Base-by-base conservation (phyloP, 1,140 invertebrate species). In the Hormaphis cornu region DNA sequence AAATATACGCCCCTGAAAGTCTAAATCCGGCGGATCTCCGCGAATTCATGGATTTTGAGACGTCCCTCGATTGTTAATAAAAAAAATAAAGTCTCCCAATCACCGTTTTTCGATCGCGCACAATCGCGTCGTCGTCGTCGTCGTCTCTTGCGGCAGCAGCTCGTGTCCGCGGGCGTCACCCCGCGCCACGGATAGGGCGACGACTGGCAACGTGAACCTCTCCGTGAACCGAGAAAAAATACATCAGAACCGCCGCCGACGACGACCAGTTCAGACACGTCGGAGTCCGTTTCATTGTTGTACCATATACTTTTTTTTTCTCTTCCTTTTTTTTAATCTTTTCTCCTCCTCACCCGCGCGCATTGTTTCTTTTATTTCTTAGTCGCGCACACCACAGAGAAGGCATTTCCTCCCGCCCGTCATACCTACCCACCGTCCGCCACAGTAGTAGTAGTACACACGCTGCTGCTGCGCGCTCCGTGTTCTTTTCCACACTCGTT, bases 271-370 rank as follows among this genome's bases (percentile, higher is more conserved):
- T 66, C 61, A 66, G 61, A 66, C 61, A 66, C 35, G 61, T 66
- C 61, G 61, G 61, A 66, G 61, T 48, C 53, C 46, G 40, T 66
- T 66, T 69, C 44, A 48, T 71, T 71, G 35, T 71, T 54, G 26
- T 71, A 35, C 26, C 37, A 42, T 40, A n/a, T 61, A 28, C 20
- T 42, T 22, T 53, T 48, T 42, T 61, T 20, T 72, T 70, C 14
- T 61, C 42, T 59, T 14, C 35, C 26, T 52, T 61, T 66, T 69
- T 63, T 69, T 46, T 40, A 40, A 58, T 40, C 37, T 35, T 40
- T 20, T 37, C 30, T 33, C 26, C 26, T 26, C 35, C 9, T n/a
- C 56, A 46, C 16, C 16, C 42, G 26, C 44, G 2, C n/a, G 42
- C 40, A 40, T 69, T 71, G 46, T 46, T 66, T 71, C 53, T 26